phyloP scores from a whole-genome alignment of 2,797 vertebrate species.

The Trematomus bernacchii region DNA sequence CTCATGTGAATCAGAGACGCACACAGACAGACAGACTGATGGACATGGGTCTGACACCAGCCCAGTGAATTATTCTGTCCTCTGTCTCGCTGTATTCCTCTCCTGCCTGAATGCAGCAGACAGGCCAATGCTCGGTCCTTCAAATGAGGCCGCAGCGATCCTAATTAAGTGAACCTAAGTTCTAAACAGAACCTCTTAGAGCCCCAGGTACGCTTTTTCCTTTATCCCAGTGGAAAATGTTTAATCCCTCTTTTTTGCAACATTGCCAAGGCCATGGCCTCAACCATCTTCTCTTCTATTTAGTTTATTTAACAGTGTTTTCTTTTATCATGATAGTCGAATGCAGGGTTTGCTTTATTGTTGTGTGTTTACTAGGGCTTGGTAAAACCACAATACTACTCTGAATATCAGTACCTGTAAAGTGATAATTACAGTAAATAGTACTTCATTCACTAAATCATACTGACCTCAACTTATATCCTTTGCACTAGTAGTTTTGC shows the following conservation, averaged over 20 bases:
- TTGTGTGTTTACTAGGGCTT: neutral
- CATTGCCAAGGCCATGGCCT: conserved; percentile 16
- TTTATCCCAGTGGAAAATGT: conserved; percentile 42
- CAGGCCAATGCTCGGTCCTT: conserved; percentile 43
- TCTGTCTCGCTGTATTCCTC: conserved; percentile 35
- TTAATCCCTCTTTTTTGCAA: conserved; percentile 37
- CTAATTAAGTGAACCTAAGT: conserved; percentile 60
- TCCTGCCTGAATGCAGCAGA: conserved; percentile 29
- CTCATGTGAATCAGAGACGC: conserved; percentile 62
- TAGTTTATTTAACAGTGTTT: conserved; percentile 33
- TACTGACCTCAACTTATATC: neutral
- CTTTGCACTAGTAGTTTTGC: neutral
- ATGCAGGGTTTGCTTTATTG: neutral
- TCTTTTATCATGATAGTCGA: conserved; percentile 22
- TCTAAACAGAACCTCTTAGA: conserved; percentile 51
- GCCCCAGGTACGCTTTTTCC: conserved; percentile 51
- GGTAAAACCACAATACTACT: neutral
- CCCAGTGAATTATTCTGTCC: conserved; percentile 43
- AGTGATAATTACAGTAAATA: neutral
- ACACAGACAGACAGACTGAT: conserved; percentile 51
- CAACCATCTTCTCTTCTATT: conserved; percentile 13
- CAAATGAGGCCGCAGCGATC: conserved; percentile 55
- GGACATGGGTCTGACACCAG: conserved; percentile 51
- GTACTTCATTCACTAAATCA: neutral
- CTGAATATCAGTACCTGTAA: neutral